A percentile compares a stretch with the other conserved stretches of the same genome.
These are phyloP conservation scores for Masticophis lateralis DNA, from an alignment of 2,797 vertebrate species.

Conservation along the genomic window DNA sequence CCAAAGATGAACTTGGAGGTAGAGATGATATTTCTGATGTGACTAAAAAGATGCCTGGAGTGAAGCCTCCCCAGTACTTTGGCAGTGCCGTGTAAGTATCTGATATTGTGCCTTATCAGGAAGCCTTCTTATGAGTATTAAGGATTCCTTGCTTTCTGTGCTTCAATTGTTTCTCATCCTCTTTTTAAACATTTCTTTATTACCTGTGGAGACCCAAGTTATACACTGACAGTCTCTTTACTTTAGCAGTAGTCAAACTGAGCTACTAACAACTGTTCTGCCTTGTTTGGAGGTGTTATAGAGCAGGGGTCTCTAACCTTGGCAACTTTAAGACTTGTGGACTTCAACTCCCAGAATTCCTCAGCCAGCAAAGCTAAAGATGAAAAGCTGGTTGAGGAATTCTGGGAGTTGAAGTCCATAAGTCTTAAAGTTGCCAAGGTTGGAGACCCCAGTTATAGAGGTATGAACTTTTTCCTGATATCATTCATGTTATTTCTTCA, in stretches of 20 bases:
- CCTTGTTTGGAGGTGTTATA: not conserved
- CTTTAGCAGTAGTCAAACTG: not conserved
- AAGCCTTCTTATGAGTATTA: not conserved
- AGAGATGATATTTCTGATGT: not conserved
- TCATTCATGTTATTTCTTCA: not conserved
- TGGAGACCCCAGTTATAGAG: not conserved
- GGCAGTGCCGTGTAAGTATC: not conserved
- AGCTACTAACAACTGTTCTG: not conserved
- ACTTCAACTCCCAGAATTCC: no score
- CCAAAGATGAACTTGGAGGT: not conserved
- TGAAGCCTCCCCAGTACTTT: not conserved
- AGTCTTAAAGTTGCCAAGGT: no score
- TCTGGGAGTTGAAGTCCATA: no score
- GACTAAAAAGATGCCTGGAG: not conserved
- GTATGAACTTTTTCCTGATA: not conserved
- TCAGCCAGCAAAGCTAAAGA: no score
- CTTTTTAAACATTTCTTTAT: not conserved
- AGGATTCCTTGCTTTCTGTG: not conserved
- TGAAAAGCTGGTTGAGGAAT: no score
- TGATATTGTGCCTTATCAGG: not conserved
- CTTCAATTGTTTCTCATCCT: not conserved
- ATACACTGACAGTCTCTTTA: not conserved
- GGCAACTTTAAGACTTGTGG: no score
- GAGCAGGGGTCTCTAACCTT: no score
- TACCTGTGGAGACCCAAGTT: not conserved